Evolutionary conservation across 2,113 vertebrate genomes (phyloP).

Genomic region (Cyprinodon tularosa): DNA sequence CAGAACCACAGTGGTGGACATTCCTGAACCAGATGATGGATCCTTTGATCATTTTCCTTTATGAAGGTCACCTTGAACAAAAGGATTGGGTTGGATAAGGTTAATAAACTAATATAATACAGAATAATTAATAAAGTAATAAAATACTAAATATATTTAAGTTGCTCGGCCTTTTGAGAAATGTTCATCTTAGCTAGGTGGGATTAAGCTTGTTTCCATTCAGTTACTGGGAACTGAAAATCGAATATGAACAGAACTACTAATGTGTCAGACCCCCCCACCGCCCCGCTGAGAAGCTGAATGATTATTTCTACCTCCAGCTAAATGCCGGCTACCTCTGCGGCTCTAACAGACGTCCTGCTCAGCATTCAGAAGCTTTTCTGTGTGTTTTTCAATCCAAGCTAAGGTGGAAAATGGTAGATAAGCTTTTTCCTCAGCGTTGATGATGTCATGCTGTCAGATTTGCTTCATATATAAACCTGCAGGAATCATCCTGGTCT

Average conservation of each 20-base stretch:
- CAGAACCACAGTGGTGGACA: conserved; percentile 56
- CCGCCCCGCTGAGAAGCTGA: no score
- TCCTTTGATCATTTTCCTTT: conserved; percentile 30
- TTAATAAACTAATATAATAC: no score
- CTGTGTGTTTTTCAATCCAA: neutral
- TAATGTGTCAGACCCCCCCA: no score
- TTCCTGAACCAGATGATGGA: conserved; percentile 20
- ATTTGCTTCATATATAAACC: neutral
- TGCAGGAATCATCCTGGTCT: neutral
- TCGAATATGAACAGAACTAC: no score
- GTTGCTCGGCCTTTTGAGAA: no score
- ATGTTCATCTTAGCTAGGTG: no score
- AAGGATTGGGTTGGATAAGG: no score
- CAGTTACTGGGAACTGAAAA: no score
- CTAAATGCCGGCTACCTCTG: conserved; percentile 49
- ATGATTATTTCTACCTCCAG: conserved; percentile 3
- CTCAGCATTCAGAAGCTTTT: conserved; percentile 36
- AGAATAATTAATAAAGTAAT: no score
- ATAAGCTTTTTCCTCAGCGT: neutral
- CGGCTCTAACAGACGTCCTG: conserved; percentile 38
- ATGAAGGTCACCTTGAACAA: no score
- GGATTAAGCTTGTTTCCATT: no score
- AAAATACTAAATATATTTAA: no score
- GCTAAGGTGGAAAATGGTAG: conserved; percentile 17
- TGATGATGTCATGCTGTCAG: neutral